Percentiles rank a stretch among this genome's conserved stretches.
Evolutionary conservation across 1,140 invertebrate genomes (phyloP).

Genomic region (Drosophila bipectinata): DNA sequence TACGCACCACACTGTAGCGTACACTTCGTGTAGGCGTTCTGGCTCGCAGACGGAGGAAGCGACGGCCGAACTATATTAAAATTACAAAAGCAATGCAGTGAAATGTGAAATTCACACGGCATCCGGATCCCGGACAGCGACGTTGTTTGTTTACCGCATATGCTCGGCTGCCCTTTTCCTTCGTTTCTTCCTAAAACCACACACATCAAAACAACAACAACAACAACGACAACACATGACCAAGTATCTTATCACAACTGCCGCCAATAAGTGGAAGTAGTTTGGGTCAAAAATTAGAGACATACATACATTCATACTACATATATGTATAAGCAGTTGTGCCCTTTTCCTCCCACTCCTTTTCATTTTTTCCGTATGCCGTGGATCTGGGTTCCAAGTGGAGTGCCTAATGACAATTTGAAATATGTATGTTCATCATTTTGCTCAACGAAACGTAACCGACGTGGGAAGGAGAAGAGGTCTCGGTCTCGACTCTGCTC

Average conservation of each 20-base stretch:
- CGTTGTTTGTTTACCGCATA: slow-evolving; percentile 23
- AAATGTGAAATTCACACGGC: slow-evolving; percentile 71
- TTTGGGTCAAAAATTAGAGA: slow-evolving; percentile 43
- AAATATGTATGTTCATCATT: slow-evolving; percentile 64
- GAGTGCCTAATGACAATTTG: slow-evolving; percentile 39
- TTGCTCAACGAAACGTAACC: slow-evolving; percentile 76
- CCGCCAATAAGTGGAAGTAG: slow-evolving; percentile 77
- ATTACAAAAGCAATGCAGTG: slow-evolving; percentile 41
- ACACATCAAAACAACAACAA: slow-evolving; percentile 43
- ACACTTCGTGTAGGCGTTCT: neutral
- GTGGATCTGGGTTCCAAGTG: slow-evolving; percentile 16
- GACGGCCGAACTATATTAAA: slow-evolving; percentile 49
- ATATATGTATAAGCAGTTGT: slow-evolving; percentile 6
- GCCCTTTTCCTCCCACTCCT: slow-evolving; percentile 8
- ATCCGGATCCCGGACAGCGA: slow-evolving; percentile 16
- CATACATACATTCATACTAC: too few species aligned
- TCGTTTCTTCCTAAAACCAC: slow-evolving; percentile 27
- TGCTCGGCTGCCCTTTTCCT: slow-evolving; percentile 13
- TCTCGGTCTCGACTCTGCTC: slow-evolving; percentile 15
- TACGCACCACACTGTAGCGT: neutral
- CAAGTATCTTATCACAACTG: slow-evolving; percentile 65
- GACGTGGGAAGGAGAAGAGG: slow-evolving; percentile 70
- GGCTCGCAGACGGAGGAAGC: slow-evolving; percentile 42
- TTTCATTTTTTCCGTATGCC: slow-evolving; percentile 51
- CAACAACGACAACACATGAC: slow-evolving; percentile 15